Evolutionary conservation across 2,113 vertebrate species (phyloP).

Genomic region (Acrocephalus kingi): DNA sequence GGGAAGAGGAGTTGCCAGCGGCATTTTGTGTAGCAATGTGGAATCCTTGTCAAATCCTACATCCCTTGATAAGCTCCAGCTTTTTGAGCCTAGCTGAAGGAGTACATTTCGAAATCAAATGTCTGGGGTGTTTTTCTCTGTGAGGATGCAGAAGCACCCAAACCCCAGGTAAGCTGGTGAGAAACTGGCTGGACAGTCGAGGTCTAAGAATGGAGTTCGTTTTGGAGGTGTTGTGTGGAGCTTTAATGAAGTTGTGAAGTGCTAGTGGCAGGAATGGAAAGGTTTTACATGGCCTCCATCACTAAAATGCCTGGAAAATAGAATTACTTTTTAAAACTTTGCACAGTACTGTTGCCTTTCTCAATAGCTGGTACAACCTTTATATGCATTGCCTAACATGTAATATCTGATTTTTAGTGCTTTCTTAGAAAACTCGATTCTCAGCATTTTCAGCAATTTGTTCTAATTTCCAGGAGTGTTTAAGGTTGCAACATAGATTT

Average conservation of each 20-base stretch:
- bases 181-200: conserved; percentile 63
- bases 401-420: background rate
- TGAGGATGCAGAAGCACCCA: conserved; percentile 1
- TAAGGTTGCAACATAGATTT: background rate
- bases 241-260: background rate
- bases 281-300: background rate
- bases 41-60: background rate
- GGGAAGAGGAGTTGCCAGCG: background rate
- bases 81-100: background rate
- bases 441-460: background rate
- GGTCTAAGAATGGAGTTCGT: conserved; percentile 72
- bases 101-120: conserved; percentile 17
- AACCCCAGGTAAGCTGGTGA: conserved; percentile 63
- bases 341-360: background rate
- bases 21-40: background rate
- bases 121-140: background rate
- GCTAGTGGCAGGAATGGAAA: background rate
- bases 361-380: background rate
- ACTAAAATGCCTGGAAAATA: background rate
- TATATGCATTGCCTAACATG: background rate
- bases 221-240: conserved; percentile 64
- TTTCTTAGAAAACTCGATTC: background rate
- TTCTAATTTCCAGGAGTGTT: background rate
- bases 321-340: background rate
- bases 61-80: background rate